Evolutionary conservation across 1,140 invertebrate genomes (phyloP).

Genomic region (Apis cerana): DNA sequence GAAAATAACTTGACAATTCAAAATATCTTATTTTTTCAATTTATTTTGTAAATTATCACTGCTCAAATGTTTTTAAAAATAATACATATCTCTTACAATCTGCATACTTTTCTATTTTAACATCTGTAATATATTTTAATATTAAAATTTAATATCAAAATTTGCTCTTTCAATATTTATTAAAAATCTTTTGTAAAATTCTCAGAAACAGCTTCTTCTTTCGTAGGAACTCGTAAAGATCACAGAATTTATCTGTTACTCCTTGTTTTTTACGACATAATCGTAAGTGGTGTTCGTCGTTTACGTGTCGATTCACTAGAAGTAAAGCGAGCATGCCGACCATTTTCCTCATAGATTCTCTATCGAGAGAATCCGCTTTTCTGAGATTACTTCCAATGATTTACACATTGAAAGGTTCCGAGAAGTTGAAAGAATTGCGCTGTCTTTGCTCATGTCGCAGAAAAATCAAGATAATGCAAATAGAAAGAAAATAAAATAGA

Average conservation of each 20-base stretch:
- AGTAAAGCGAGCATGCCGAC: slow-evolving; percentile 10
- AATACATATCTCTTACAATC: no score
- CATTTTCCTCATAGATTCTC: not conserved
- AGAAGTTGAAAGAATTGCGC: slow-evolving; percentile 33
- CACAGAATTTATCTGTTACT: slow-evolving; percentile 48
- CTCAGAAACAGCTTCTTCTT: no score
- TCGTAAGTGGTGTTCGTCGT: slow-evolving; percentile 39
- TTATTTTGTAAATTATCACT: no score
- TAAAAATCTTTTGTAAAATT: no score
- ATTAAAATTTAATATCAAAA: no score
- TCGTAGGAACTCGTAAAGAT: slow-evolving; percentile 49
- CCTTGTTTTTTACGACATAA: slow-evolving; percentile 31
- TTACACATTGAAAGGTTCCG: slow-evolving; percentile 23
- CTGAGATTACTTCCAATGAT: slow-evolving; percentile 36
- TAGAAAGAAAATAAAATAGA: no score
- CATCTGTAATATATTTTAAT: no score
- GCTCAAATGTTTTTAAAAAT: no score
- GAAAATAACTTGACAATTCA: no score
- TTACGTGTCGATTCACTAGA: slow-evolving; percentile 31
- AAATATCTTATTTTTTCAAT: no score
- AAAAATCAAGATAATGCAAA: not conserved
- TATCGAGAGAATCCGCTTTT: slow-evolving; percentile 32
- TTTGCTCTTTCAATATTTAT: no score
- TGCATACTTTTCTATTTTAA: no score
- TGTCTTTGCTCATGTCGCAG: not conserved